Conservation (phyloP, 1,140 invertebrate genomes). For the Choristoneura fumiferana region DNA sequence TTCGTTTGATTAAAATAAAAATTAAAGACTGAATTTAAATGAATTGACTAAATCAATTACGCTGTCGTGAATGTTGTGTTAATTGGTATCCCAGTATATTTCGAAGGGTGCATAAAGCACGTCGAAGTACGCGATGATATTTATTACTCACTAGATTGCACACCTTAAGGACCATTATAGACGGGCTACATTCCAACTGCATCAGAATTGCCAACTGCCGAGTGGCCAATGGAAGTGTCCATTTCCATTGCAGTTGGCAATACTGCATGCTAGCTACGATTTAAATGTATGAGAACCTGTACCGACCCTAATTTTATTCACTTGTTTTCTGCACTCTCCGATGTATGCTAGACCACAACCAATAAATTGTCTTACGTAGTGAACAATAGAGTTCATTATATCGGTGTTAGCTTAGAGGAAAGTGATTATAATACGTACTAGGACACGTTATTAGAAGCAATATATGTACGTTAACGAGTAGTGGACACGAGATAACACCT, state of each 20-base stretch:
- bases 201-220: too few relatives aligned
- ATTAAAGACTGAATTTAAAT: slow-evolving; percentile 75
- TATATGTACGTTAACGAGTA: slow-evolving; percentile 25
- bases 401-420: slow-evolving; percentile 35
- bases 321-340: background rate
- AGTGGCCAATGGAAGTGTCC: too few relatives aligned
- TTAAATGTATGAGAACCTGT: background rate
- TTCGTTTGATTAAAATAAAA: slow-evolving; percentile 63
- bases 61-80: slow-evolving; percentile 58
- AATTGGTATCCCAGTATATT: background rate
- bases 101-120: background rate
- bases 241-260: too few relatives aligned
- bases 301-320: background rate
- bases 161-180: too few relatives aligned
- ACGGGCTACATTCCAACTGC: too few relatives aligned
- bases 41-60: slow-evolving; percentile 70
- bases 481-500: slow-evolving; percentile 64
- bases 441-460: slow-evolving; percentile 27
- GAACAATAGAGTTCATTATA: slow-evolving; percentile 28
- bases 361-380: slow-evolving; percentile 22
- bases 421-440: slow-evolving; percentile 25
- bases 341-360: background rate
- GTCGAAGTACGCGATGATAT: too few relatives aligned
- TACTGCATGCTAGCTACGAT: too few relatives aligned
- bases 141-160: too few relatives aligned